Evolutionary conservation across 2,888 invertebrate species (phyloP), one percentile per base, ranked within the genome.

Genomic region (Villa cingulata): DNA sequence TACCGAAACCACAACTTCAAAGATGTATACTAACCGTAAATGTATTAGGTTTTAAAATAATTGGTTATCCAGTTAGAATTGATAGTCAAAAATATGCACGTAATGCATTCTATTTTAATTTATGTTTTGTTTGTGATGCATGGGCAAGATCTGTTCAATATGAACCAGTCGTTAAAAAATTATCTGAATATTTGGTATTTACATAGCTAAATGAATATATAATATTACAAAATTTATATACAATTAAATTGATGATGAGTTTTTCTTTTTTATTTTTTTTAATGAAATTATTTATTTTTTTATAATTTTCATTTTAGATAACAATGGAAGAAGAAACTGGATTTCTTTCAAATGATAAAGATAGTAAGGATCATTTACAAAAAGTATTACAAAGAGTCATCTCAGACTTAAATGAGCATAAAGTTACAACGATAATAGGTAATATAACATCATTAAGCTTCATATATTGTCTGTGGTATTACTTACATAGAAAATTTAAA

Each of bases 71-170:
- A 0, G 86, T 94, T 37, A 78, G 84, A 54, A 92, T 96, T 49
- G 85, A 88, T 58, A 82, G 86, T 66, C 79, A 85, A 43, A 84
- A 88, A 59, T 96, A 96, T 70, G 83, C 83, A 15, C 74, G 96
- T 46, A 96, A 96, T 70, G 88, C 89, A n/a, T 87, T 90, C 59
- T 83, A 92, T 52, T 96, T 96, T 71, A 96, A 96, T 70, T 70
- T 92, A 29, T 94, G 94, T 67, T 91, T 96, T 63, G 91, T 95
- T 0, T 94, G 91, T 62, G 88, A 91, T 62, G 83, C 87, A 45
- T 81, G 83, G 73, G 85, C 90, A 1, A 77, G 89, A 48, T 90
- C 92, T 0, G 85, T 88, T 2, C 91, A 90, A 60, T 95, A 94
- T 67, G 95, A 96, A 62, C 83, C 90, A 0, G 87, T 95, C 10